Base-by-base conservation (phyloP, 2,797 vertebrate species). In the Phalloptychus januarius region DNA sequence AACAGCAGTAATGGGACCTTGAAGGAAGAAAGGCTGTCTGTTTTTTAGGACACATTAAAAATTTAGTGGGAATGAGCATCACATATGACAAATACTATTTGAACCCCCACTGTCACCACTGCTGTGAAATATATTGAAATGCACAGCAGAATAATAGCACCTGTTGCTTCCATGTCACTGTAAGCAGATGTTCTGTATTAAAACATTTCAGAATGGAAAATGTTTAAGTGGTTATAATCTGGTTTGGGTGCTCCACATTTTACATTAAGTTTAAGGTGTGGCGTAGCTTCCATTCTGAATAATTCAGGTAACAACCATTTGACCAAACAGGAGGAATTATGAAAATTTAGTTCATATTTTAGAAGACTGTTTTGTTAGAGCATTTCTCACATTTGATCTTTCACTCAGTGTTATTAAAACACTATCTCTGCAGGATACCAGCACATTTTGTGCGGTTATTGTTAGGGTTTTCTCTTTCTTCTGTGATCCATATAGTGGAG, bases 351-450 rank as follows among this genome's bases (percentile, higher is more conserved):
- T 46, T 46, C 4, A 46, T 16, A 46, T 46, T 46, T 46, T 46
- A 91, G 85, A 88, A 73, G 80, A 67, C 71, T 77, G 82, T 71
- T 80, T 81, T 80, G 80, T 82, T 1, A 56, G 69, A 56, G 75
- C 63, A 77, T 72, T 45, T n/a, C 25, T 79, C 54, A 2, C 69
- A 85, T 79, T 75, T 72, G 33, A 89, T 80, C 42, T 42, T 72
- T 71, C 67, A 79, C 61, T 85, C 71, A 54, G 56, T 48, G 85
- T 82, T 20, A 58, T 31, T 58, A 58, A 63, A 63, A 33, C 58
- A 36, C 31, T 63, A 36, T 36, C 56, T 31, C 33, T 63, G 58
- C 58, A 63, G 15, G 31, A 18, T 63, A 36, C 58, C 58, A 36
- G 58, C 16, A 18, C 16, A 33, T 36, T 7, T 63, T 36, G n/a